Conservation (phyloP, 2,113 vertebrate genomes). For the Cairina moschata region DNA sequence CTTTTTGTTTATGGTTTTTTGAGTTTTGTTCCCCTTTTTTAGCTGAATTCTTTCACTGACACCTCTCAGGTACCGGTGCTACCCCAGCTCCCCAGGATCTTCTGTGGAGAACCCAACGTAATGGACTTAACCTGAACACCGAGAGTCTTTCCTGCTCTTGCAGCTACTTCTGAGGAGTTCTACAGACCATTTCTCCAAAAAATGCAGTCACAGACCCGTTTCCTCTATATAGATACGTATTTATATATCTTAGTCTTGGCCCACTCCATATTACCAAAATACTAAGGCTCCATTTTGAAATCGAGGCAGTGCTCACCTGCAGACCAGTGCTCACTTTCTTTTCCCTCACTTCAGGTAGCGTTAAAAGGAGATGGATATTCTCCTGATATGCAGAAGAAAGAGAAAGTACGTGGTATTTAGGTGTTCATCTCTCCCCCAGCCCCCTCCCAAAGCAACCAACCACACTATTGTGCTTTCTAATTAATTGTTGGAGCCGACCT, state of each 20-base stretch:
- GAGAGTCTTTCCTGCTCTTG: not conserved
- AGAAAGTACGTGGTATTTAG: not conserved
- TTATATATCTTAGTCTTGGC: not conserved
- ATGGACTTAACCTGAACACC: not conserved
- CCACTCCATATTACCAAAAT: not conserved
- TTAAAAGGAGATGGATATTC: not conserved
- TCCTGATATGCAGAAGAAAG: not conserved
- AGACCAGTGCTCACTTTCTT: rapidly evolving
- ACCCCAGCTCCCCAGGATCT: not conserved
- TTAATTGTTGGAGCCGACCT: not conserved
- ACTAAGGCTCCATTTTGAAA: not conserved
- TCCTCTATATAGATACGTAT: not conserved
- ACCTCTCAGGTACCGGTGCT: not conserved
- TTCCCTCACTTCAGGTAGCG: not conserved
- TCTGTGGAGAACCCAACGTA: not conserved
- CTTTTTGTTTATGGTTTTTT: not conserved
- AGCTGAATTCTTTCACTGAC: not conserved
- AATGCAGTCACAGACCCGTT: not conserved
- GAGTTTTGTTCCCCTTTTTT: not conserved
- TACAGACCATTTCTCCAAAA: not conserved
- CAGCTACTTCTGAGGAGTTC: not conserved
- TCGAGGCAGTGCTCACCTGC: not conserved
- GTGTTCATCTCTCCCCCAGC: not conserved
- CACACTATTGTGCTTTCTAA: not conserved
- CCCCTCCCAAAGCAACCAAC: not conserved